These are phyloP conservation scores for Cyphomyrus discorhynchus DNA, from an alignment of 2,113 vertebrate genomes.

Conservation along the genomic window DNA sequence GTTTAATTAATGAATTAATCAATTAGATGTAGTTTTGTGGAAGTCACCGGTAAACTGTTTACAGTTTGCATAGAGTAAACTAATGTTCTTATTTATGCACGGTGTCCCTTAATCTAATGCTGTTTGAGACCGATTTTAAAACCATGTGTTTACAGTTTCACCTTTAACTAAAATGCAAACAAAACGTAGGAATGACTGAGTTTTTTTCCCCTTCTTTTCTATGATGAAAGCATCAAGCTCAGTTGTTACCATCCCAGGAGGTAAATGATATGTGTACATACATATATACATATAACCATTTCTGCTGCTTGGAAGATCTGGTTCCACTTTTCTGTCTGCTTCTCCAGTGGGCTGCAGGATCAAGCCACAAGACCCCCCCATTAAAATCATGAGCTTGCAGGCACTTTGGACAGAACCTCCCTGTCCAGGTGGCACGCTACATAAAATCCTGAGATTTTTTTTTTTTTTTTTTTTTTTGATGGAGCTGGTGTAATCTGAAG, in stretches of 20 bases:
- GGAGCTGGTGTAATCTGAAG: not conserved
- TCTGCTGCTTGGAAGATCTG: not conserved
- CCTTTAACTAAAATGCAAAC: not conserved
- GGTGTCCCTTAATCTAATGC: not conserved
- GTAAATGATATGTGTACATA: slow-evolving; percentile 42
- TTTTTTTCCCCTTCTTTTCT: slow-evolving; percentile 38
- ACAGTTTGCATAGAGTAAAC: not conserved
- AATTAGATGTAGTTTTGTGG: not conserved
- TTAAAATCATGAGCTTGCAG: not conserved
- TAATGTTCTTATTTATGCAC: not conserved
- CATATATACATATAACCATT: not conserved
- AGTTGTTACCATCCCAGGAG: slow-evolving; percentile 60
- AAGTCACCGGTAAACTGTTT: not conserved
- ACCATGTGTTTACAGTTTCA: not conserved
- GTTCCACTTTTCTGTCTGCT: not conserved
- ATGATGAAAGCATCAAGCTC: slow-evolving; percentile 51
- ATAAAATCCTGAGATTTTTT: not conserved
- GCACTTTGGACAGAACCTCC: not conserved
- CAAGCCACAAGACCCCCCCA: slow-evolving; percentile 10
- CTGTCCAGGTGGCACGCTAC: not conserved
- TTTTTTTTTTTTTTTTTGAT: no score
- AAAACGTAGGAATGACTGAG: slow-evolving; percentile 19
- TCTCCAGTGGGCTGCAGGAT: not conserved
- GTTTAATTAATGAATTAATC: not conserved
- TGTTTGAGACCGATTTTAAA: not conserved